Base-by-base conservation (phyloP, 2,888 invertebrate species). In the Acrocyrtus sp. region DNA sequence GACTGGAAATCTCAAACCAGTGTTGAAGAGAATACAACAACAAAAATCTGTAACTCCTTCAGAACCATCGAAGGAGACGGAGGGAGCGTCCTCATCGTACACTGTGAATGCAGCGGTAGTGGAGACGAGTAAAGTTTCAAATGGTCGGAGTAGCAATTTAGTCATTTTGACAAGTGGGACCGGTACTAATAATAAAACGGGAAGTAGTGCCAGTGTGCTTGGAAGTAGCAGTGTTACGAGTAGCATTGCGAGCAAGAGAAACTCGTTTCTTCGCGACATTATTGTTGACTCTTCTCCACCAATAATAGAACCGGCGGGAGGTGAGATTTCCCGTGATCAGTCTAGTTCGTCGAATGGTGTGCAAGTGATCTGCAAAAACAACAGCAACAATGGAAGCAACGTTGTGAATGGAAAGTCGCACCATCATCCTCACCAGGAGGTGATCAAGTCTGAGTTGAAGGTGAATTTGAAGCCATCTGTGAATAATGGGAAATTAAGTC, bases 231-330 rank as follows among this genome's bases (percentile, higher is more conserved):
- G n/a, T n/a, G n/a, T n/a, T n/a, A n/a, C n/a, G n/a, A n/a, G n/a
- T n/a, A 63, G 51, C 53, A 78, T 81, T 58, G 76, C 78, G 3
- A 74, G 69, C 54, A 81, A 79, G 50, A 51, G 81, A 39, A 78
- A 75, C 10, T 76, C 78, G 19, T 81, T 81, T 48, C 72, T 80
- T 1, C 61, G 76, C 17, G 80, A 80, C 29, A 80, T 78, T 43
- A 77, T 79, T 65, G 70, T 67, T 53, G 70, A 75, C 63, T 72
- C 70, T 29, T 43, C 50, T 19, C 39, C 51, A 22, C 8, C 47
- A 56, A 66, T 54, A 65, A 57, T 65, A 47, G 63, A 61, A 27
- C 43, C 45, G 15, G 27, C 54, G 50, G 19, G 62, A 57, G 62
- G 61, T 27, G 65, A 57, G 48, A 48, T 26, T 58, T 47, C 61